Evolutionary conservation across 2,113 vertebrate genomes (phyloP), one percentile per base, ranked within the genome.

Genomic region (Carollia perspicillata): DNA sequence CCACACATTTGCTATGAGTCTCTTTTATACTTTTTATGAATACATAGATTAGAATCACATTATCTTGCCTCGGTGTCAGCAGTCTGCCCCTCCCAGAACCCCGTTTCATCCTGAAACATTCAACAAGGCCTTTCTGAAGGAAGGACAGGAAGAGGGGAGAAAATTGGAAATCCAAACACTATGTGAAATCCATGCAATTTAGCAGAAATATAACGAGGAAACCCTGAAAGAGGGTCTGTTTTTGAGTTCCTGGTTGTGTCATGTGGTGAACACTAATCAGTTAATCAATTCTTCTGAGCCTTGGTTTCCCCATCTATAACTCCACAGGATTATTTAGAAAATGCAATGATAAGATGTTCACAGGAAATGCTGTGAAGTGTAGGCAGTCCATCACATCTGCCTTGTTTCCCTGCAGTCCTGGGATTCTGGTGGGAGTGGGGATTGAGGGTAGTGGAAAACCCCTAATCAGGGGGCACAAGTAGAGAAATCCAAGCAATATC

Each of bases 1-100:
- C 89, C 89, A 69, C 8, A 58, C 20, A 88, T 40, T 87, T 51
- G 37, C 81, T 49, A 55, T 28, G 66, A 77, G 65, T 12, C 91
- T 97, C 68, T 89, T 84, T 96, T 94, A 0, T 0, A 87, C 96
- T 97, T 97, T 77, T 58, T 83, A 88, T 65, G 2, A 95, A 92
- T 94, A 97, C 93, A 92, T 97, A 93, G 49, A 96, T 93, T 81
- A 87, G 17, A 74, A 92, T 68, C 40, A 72, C 63, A 6, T 55
- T 85, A 60, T 60, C 53, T 49, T 83, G 8, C 47, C 69, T 97
- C n/a, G 8, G 8, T 26, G 66, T 44, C 23, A 47, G 68, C 18
- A 74, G 47, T 87, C 42, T 17, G 8, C 2, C 30, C 77, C 8
- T 28, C 58, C 58, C 26, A 10, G 55, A 58, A 58, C 80, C 44